Evolutionary conservation across 1,140 invertebrate species (phyloP).

Genomic region (Sogatella furcifera): DNA sequence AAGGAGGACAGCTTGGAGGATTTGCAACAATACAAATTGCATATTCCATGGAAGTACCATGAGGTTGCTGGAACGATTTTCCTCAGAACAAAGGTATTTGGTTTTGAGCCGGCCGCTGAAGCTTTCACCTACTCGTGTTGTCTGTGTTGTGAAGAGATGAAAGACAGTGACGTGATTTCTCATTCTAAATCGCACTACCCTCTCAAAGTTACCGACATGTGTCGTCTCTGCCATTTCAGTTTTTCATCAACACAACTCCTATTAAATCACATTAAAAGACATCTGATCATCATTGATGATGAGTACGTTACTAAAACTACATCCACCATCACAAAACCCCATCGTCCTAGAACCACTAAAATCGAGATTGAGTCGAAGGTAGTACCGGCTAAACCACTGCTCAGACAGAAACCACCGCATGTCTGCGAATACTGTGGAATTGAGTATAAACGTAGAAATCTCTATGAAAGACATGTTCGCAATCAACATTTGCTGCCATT

Average conservation of each 20-base stretch:
- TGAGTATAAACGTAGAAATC: not conserved
- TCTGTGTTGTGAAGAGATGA: not conserved
- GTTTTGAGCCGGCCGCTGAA: not conserved
- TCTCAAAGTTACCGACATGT: not conserved
- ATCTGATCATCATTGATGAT: not conserved
- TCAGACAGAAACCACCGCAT: not conserved
- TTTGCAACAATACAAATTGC: not conserved
- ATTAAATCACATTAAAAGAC: not conserved
- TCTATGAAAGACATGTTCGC: not conserved
- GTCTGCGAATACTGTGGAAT: not conserved
- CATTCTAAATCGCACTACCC: not conserved
- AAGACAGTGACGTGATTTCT: not conserved
- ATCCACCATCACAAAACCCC: no score
- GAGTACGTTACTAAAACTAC: not conserved
- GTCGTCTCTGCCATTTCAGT: not conserved
- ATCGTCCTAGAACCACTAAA: no score
- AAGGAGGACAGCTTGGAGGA: not conserved
- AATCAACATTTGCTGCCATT: not conserved
- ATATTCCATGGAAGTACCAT: not conserved
- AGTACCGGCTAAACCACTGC: no score
- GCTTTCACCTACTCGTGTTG: not conserved
- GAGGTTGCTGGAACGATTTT: not conserved
- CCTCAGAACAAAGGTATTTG: not conserved
- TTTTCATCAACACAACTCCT: not conserved
- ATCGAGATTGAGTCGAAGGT: no score